phyloP scores from a whole-genome alignment of 2,797 vertebrate genomes.

The Anas flavirostris region DNA sequence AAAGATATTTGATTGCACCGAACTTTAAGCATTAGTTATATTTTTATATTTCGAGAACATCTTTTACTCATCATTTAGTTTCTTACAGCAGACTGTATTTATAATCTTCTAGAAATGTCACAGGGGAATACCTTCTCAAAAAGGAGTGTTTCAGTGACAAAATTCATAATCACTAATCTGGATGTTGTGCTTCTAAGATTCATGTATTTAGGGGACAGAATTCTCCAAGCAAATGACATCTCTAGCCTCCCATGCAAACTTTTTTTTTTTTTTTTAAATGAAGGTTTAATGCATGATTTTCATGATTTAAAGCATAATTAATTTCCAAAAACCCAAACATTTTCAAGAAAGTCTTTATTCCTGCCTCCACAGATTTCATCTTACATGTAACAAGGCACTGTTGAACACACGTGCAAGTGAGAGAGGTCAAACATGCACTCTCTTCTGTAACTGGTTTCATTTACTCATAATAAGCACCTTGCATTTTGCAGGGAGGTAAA shows the following conservation, averaged over 20 bases:
- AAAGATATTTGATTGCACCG: constrained; percentile 43
- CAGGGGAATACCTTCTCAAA: not conserved
- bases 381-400: not conserved
- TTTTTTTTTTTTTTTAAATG: not conserved
- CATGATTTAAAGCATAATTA: not conserved
- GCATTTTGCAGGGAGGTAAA: not conserved
- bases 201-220: not conserved
- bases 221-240: not conserved
- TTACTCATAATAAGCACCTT: not conserved
- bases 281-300: not conserved
- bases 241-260: not conserved
- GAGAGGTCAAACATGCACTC: not conserved
- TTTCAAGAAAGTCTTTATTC: not conserved
- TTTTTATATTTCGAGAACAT: constrained; percentile 15
- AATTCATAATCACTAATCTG: not conserved
- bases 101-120: not conserved
- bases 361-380: not conserved
- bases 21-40: constrained; percentile 8
- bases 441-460: not conserved
- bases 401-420: not conserved
- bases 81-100: not conserved
- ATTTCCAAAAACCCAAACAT: not conserved
- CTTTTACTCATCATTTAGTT: constrained; percentile 10
- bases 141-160: not conserved
- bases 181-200: not conserved